These are phyloP conservation scores for Radopholus similis DNA, from an alignment of 1,140 invertebrate genomes.

Conservation along the genomic window DNA sequence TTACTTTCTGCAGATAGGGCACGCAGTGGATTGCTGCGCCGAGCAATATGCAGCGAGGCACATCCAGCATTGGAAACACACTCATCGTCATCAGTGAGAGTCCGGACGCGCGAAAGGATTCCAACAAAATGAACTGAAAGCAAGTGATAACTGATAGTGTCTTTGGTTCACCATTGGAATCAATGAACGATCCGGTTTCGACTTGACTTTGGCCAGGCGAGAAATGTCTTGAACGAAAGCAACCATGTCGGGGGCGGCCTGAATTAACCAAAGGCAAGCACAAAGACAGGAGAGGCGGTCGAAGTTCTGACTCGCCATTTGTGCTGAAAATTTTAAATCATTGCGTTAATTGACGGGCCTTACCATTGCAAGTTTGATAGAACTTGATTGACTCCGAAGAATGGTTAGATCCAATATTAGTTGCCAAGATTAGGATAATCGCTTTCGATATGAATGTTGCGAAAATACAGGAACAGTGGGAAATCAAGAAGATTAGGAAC, in stretches of 20 bases:
- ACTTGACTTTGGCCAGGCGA: no score
- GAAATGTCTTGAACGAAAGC: slow-evolving; percentile 31
- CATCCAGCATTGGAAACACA: slow-evolving; percentile 48
- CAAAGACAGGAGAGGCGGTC: slow-evolving; percentile 21
- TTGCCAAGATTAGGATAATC: slow-evolving; percentile 24
- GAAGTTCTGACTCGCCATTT: slow-evolving; percentile 15
- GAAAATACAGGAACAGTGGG: slow-evolving; percentile 16
- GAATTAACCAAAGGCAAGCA: slow-evolving; percentile 34
- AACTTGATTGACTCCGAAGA: background rate
- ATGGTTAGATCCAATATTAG: slow-evolving; percentile 22
- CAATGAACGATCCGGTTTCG: slow-evolving; percentile 9
- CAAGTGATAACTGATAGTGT: background rate
- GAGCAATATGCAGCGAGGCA: slow-evolving; percentile 42
- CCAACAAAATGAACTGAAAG: slow-evolving; percentile 42
- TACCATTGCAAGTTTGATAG: slow-evolving; percentile 22
- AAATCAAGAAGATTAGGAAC: slow-evolving; percentile 27
- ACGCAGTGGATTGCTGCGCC: slow-evolving; percentile 25
- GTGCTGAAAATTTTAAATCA: slow-evolving; percentile 20
- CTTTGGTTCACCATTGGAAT: background rate
- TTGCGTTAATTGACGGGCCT: background rate
- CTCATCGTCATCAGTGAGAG: slow-evolving; percentile 37
- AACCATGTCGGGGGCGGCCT: slow-evolving; percentile 33
- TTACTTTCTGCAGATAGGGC: slow-evolving; percentile 22
- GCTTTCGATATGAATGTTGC: slow-evolving; percentile 27
- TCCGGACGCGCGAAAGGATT: slow-evolving; percentile 41